Evolutionary conservation across 1,140 invertebrate genomes (phyloP).

Genomic region (Mya arenaria): DNA sequence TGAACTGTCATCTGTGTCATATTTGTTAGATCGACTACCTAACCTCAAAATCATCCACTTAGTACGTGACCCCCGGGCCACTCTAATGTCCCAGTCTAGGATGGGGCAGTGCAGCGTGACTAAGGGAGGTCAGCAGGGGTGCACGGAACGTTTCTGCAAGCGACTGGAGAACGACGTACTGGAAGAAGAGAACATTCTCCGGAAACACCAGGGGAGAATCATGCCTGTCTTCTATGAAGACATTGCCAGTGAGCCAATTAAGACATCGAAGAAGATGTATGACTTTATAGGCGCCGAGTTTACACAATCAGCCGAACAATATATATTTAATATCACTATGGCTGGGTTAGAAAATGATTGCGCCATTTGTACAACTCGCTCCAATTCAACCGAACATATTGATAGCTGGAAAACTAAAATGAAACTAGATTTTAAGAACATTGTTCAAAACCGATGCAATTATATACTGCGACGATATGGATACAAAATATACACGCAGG

Average conservation of each 20-base stretch:
- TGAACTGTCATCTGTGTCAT: neutral
- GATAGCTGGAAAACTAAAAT: conserved; percentile 36
- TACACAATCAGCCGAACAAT: neutral
- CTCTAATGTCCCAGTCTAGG: neutral
- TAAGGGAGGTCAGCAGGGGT: neutral
- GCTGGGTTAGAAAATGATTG: conserved; percentile 3
- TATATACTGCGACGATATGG: conserved; percentile 30
- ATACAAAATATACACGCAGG: too few species aligned
- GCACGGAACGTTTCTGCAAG: conserved; percentile 25
- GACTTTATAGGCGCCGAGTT: conserved; percentile 43
- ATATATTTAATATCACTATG: conserved; percentile 43
- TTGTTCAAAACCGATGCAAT: conserved; percentile 42
- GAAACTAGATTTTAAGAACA: too few species aligned
- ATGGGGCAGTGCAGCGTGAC: neutral
- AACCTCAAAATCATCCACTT: conserved; percentile 18
- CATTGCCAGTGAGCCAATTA: conserved; percentile 27
- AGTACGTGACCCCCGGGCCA: conserved; percentile 18
- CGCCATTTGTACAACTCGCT: conserved; percentile 39
- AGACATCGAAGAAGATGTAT: conserved; percentile 21
- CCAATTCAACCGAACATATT: conserved; percentile 43
- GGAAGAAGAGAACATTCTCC: neutral
- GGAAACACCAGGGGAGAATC: conserved; percentile 1
- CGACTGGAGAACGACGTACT: conserved; percentile 36
- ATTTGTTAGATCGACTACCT: conserved; percentile 17
- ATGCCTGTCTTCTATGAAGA: conserved; percentile 44